Conservation (phyloP, 2,888 invertebrate genomes). For the Kryphioiulus occultus region DNA sequence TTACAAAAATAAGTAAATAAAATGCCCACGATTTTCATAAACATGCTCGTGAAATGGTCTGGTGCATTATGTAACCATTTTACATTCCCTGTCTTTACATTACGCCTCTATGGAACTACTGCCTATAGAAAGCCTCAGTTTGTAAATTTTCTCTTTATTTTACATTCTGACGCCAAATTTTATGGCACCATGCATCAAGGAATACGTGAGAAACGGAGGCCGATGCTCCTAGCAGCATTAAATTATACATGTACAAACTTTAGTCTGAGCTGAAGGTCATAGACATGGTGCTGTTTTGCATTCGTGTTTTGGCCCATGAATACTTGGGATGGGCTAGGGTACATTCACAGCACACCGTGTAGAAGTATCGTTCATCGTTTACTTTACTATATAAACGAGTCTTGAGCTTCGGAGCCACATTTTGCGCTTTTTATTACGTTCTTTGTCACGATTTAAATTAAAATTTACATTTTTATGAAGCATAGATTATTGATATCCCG, state of each 20-base stretch:
- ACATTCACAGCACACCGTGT: neutral
- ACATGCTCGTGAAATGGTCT: too few relatives aligned
- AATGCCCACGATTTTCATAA: too few relatives aligned
- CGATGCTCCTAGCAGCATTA: neutral
- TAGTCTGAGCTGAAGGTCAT: neutral
- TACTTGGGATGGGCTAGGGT: neutral
- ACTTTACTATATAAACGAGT: neutral
- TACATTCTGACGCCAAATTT: neutral
- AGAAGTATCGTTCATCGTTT: neutral
- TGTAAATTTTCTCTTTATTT: neutral
- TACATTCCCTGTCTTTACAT: neutral
- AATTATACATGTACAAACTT: neutral
- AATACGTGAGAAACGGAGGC: neutral
- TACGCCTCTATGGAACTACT: neutral
- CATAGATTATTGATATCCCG: constrained; percentile 13
- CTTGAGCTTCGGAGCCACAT: neutral
- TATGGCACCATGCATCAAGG: neutral
- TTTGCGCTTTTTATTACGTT: neutral
- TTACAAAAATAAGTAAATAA: too few relatives aligned
- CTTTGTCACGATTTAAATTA: constrained; percentile 20
- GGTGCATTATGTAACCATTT: too few relatives aligned
- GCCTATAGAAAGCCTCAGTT: too few relatives aligned
- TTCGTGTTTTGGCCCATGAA: constrained; percentile 21
- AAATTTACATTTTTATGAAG: constrained; percentile 28
- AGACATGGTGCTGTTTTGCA: constrained; percentile 26